These are phyloP conservation scores for Aphrocallistes beatrix DNA, from an alignment of 37 sponge, comb jelly and placozoan species.

Conservation along the genomic window DNA sequence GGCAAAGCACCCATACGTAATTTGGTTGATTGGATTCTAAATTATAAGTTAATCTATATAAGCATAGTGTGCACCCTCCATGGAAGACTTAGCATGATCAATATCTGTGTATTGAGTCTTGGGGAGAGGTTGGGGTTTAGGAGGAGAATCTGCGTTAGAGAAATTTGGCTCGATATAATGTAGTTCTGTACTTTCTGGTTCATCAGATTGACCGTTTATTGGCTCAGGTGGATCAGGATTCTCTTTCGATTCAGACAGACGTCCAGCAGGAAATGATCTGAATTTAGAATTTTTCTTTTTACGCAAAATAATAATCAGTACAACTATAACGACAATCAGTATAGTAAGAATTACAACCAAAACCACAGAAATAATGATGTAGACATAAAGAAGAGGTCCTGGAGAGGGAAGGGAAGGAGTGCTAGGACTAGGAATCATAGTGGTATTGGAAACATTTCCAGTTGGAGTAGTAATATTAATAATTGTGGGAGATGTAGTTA, in stretches of 20 bases:
- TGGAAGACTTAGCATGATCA: not conserved
- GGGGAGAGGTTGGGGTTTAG: not conserved
- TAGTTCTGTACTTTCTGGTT: not conserved
- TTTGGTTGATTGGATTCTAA: too few species aligned
- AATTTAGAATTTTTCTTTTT: not conserved
- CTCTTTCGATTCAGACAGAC: not conserved
- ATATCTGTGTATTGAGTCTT: not conserved
- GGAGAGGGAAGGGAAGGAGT: too few species aligned
- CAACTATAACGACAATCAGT: not conserved
- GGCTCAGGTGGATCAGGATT: too few species aligned
- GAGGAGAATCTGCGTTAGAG: not conserved
- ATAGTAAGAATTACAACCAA: not conserved
- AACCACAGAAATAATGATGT: not conserved
- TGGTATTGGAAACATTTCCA: too few species aligned
- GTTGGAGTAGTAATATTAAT: too few species aligned
- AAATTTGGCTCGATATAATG: not conserved
- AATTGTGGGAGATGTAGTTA: too few species aligned
- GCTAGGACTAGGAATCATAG: too few species aligned
- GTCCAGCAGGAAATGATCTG: not conserved
- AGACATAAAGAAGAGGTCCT: too few species aligned
- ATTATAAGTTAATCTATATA: too few species aligned
- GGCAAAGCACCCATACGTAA: too few species aligned
- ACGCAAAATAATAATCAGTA: not conserved
- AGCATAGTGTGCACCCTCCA: too few species aligned
- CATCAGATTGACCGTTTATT: too few species aligned